Conservation (phyloP, 2,797 vertebrate genomes). For the Pangasius krempfi region DNA sequence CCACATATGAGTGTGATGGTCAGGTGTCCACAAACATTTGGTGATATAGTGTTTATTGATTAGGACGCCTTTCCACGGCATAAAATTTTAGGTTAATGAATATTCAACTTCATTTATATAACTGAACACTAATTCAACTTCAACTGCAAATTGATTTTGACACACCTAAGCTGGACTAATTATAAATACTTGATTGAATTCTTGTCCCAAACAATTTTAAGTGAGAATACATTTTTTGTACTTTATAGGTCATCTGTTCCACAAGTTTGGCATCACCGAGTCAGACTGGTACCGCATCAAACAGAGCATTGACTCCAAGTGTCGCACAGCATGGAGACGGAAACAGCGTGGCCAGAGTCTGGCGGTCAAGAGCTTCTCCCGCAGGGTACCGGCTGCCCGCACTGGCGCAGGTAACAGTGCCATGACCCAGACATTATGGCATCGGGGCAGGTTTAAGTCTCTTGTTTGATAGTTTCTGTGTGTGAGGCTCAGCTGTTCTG, state of each 20-base stretch:
- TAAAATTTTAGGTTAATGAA: too few relatives aligned
- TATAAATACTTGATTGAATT: background rate
- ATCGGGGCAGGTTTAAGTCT: background rate
- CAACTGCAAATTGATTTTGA: background rate
- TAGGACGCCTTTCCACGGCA: background rate
- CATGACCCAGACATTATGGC: background rate
- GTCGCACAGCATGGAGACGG: slow-evolving; percentile 95
- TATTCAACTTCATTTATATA: too few relatives aligned
- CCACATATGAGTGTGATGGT: background rate
- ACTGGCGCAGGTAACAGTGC: slow-evolving; percentile 72
- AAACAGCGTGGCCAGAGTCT: slow-evolving; percentile 97
- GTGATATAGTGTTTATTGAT: background rate
- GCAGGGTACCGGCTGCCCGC: slow-evolving; percentile 83
- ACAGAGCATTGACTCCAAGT: slow-evolving; percentile 98
- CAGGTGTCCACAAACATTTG: background rate
- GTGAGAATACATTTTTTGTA: background rate
- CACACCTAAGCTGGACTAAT: background rate
- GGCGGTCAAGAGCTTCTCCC: slow-evolving; percentile 97
- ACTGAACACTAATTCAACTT: background rate
- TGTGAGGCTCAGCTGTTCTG: slow-evolving; percentile 30
- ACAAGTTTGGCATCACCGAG: slow-evolving; percentile 93
- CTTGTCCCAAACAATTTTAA: background rate
- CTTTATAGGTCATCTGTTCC: slow-evolving; percentile 89
- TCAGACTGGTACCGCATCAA: slow-evolving; percentile 99
- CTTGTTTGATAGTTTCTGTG: background rate